Base-by-base conservation (phyloP, 2,797 vertebrate genomes). In the Phoxinus dragarum region DNA sequence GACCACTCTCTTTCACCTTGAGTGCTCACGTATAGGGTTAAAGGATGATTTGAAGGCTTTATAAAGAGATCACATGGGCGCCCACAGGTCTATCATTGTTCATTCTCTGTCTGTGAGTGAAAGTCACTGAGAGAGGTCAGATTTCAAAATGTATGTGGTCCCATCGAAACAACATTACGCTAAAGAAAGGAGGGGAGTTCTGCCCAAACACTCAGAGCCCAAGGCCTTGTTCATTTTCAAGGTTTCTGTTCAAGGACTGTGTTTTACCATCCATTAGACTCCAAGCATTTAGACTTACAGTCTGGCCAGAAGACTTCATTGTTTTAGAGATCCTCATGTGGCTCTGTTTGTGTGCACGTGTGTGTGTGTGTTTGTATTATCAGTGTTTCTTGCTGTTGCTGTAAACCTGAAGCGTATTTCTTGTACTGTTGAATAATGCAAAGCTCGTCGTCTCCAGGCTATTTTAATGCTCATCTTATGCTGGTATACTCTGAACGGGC, bases 361-460 rank as follows among this genome's bases (percentile, higher is more conserved):
- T 71, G 21, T 23, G 9, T 61, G 56, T 66, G 27, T 38, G 11
- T 74, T 61, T 19, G 38, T 84, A 71, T 84, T 47, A 73, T 73
- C 54, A 47, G 9, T 80, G 40, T 80, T 67, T 85, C 52, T 85
- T 56, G 76, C 72, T 77, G 72, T 44, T 47, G 75, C 47, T 49
- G 68, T 84, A 82, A 86, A 84, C 59, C 67, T 73, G 54, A 68
- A 81, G 68, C 59, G 19, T 88, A 88, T 85, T 86, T 84, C 85
- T 81, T 86, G 86, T 88, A 75, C 77, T 80, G 52, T 82, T 89
- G 84, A 88, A 89, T 89, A 89, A 86, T 88, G 84, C 78, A 88
- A 64, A 49, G 59, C 47, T 19, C 6, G 73, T 38, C 40, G 34
- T 84, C 72, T 78, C 72, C 17, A 68, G 82, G 88, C 81, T 84